Evolutionary conservation across 1,140 invertebrate genomes (phyloP).

Genomic region (Pogonognathellus flavescens): DNA sequence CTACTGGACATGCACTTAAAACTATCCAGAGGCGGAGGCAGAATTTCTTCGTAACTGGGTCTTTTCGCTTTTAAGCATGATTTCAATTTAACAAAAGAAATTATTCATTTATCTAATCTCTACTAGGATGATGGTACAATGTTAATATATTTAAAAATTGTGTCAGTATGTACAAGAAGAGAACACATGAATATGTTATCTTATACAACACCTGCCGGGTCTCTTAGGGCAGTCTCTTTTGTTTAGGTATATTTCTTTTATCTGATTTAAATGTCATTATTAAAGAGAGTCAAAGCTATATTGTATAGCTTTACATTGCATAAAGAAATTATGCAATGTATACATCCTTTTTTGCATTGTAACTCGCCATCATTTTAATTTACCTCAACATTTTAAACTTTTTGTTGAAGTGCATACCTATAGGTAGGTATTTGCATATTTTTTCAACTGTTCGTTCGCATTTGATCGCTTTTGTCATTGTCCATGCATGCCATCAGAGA

Average conservation of each 20-base stretch:
- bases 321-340: background rate
- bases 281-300: background rate
- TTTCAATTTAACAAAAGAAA: too few relatives aligned
- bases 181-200: background rate
- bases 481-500: background rate
- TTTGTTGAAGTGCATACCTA: background rate
- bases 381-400: background rate
- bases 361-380: conserved; percentile 10
- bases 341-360: background rate
- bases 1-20: conserved; percentile 35
- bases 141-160: too few relatives aligned
- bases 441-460: background rate
- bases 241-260: background rate
- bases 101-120: too few relatives aligned
- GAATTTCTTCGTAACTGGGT: conserved; percentile 21
- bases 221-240: background rate
- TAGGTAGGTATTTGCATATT: background rate
- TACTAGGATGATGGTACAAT: too few relatives aligned
- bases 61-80: too few relatives aligned
- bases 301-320: too few relatives aligned
- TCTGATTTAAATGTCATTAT: conserved; percentile 2
- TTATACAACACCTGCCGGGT: conserved; percentile 11
- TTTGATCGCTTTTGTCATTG: background rate
- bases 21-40: background rate
- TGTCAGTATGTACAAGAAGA: background rate